A percentile compares a stretch with the other conserved stretches of the same genome.
Conservation (phyloP, 2,113 vertebrate species). For the Mirounga angustirostris region DNA sequence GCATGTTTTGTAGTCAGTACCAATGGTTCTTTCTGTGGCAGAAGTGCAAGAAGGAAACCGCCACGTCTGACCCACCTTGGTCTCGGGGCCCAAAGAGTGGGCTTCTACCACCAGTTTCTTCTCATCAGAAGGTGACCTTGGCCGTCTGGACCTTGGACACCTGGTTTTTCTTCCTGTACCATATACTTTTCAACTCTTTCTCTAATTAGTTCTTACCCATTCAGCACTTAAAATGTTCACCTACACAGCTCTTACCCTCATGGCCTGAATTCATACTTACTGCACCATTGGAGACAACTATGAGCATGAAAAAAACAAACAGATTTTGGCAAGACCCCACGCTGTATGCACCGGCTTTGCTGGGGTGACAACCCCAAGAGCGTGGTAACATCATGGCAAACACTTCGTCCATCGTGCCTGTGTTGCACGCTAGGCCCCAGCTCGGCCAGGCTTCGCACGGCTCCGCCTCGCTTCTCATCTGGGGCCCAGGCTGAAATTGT, state of each 20-base stretch:
- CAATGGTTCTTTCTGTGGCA: not conserved
- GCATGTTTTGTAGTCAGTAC: not conserved
- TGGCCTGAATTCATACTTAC: not conserved
- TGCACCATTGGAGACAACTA: not conserved
- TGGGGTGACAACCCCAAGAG: not conserved
- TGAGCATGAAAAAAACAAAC: not conserved
- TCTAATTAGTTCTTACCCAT: conserved; percentile 26
- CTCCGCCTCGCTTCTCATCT: not conserved
- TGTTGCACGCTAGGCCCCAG: not conserved
- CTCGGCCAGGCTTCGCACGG: not conserved
- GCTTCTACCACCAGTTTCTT: not conserved
- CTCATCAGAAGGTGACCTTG: conserved; percentile 5
- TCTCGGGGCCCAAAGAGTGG: not conserved
- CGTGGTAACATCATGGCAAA: not conserved
- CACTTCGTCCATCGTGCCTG: not conserved
- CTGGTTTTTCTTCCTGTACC: not conserved
- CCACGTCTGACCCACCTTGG: not conserved
- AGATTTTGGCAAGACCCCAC: not conserved
- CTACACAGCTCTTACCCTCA: not conserved
- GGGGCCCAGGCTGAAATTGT: not conserved
- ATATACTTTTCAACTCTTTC: not conserved
- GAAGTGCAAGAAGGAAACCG: not conserved
- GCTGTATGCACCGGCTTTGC: not conserved
- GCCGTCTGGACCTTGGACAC: not conserved
- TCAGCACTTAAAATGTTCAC: conserved; percentile 7